A percentile compares a stretch with the other conserved stretches of the same genome.
phyloP scores from a whole-genome alignment of 2,113 vertebrate species.

The Andinoacara biseriatus region DNA sequence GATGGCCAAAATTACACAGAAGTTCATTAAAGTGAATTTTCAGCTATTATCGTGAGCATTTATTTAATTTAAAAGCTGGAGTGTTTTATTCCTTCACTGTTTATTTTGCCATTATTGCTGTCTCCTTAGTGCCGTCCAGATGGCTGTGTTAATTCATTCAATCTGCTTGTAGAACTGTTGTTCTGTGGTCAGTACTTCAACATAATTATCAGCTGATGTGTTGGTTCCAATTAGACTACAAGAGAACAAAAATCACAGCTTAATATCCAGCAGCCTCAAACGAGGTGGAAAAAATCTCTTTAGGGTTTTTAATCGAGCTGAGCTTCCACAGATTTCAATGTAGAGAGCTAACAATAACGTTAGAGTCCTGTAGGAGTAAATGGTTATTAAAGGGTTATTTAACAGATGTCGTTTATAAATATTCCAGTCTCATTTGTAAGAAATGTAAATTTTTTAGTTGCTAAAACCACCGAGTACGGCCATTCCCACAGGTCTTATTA shows the following conservation, averaged over 20 bases:
- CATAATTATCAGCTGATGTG: slow-evolving; percentile 21
- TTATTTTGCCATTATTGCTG: slow-evolving; percentile 3
- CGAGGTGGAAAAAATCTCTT: background rate
- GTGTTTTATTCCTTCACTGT: background rate
- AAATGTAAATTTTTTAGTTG: background rate
- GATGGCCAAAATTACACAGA: background rate
- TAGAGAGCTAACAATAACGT: background rate
- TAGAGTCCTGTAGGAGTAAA: background rate
- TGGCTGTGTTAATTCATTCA: background rate
- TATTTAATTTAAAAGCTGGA: background rate
- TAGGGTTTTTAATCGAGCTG: background rate
- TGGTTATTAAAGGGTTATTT: background rate
- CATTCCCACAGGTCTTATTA: background rate
- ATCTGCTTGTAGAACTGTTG: background rate
- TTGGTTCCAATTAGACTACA: slow-evolving; percentile 10
- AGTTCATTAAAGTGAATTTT: background rate
- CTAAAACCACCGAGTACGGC: background rate
- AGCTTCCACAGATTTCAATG: background rate
- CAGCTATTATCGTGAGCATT: background rate
- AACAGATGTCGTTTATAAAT: background rate
- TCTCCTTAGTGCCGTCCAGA: background rate
- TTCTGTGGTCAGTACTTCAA: background rate
- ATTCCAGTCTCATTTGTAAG: background rate
- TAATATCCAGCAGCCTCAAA: background rate
- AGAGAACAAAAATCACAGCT: background rate